These are phyloP conservation scores for Melanotaenia boesemani DNA, from an alignment of 2,797 vertebrate genomes.

Conservation along the genomic window DNA sequence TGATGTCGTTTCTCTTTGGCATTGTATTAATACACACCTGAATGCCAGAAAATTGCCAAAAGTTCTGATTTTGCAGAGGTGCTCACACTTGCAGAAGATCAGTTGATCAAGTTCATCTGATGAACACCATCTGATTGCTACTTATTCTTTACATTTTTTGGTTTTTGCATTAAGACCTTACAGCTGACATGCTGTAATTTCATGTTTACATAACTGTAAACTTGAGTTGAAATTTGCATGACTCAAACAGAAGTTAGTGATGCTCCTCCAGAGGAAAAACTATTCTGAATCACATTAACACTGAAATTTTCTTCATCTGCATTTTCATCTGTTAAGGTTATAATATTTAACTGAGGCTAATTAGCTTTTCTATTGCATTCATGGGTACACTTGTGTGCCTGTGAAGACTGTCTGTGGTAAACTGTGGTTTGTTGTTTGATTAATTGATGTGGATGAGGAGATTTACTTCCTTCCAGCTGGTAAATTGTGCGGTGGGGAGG, in stretches of 20 bases:
- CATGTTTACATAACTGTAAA: not conserved
- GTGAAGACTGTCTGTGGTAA: slow-evolving; percentile 44
- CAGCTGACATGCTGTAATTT: not conserved
- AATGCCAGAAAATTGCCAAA: not conserved
- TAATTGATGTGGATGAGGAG: slow-evolving; percentile 74
- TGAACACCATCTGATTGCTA: not conserved
- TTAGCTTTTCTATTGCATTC: slow-evolving; percentile 36
- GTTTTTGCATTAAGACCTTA: not conserved
- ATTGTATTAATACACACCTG: not conserved
- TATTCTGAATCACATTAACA: not conserved
- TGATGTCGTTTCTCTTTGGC: not conserved
- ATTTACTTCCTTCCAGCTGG: slow-evolving; percentile 74
- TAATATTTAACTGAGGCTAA: slow-evolving; percentile 30
- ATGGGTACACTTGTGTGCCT: slow-evolving; percentile 35
- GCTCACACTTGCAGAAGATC: too few species aligned
- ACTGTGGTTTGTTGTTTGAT: slow-evolving; percentile 68
- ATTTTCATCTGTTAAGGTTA: slow-evolving; percentile 13
- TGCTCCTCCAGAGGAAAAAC: not conserved
- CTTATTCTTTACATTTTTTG: not conserved
- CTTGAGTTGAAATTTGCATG: not conserved
- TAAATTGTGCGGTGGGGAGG: slow-evolving; percentile 67
- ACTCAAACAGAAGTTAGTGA: not conserved
- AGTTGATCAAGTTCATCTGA: too few species aligned
- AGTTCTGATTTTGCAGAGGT: too few species aligned
- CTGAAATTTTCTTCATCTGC: not conserved